These are phyloP conservation scores for Cheilinus undulatus DNA, from an alignment of 2,113 vertebrate species.

Conservation along the genomic window DNA sequence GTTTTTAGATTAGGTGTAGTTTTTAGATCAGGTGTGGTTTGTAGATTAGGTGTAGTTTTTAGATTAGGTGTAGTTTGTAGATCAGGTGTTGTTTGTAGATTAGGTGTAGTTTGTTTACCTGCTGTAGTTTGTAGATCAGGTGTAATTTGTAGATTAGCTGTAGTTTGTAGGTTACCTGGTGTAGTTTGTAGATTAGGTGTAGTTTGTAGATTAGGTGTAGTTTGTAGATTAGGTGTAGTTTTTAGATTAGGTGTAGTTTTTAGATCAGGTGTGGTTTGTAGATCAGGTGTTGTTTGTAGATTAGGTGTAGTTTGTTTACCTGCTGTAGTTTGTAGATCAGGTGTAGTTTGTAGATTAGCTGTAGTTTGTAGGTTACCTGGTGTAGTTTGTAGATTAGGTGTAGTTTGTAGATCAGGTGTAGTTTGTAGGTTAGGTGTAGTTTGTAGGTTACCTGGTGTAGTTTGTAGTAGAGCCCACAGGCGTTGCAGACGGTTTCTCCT, in stretches of 20 bases:
- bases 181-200: neutral
- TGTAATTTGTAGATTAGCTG: neutral
- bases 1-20: too few relatives aligned
- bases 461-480: constrained; percentile 90
- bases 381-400: too few relatives aligned
- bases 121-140: neutral
- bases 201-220: too few relatives aligned
- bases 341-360: too few relatives aligned
- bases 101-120: neutral
- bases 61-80: neutral
- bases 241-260: neutral
- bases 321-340: neutral
- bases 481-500: constrained; percentile 88
- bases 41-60: too few relatives aligned
- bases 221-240: neutral
- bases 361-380: neutral
- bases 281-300: too few relatives aligned
- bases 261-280: too few relatives aligned
- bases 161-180: neutral
- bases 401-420: too few relatives aligned
- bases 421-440: too few relatives aligned
- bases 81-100: neutral
- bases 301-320: neutral
- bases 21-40: too few relatives aligned
- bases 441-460: constrained; percentile 85